Evolutionary conservation across 2,113 vertebrate genomes (phyloP).

Genomic region (Tachysurus vachellii): DNA sequence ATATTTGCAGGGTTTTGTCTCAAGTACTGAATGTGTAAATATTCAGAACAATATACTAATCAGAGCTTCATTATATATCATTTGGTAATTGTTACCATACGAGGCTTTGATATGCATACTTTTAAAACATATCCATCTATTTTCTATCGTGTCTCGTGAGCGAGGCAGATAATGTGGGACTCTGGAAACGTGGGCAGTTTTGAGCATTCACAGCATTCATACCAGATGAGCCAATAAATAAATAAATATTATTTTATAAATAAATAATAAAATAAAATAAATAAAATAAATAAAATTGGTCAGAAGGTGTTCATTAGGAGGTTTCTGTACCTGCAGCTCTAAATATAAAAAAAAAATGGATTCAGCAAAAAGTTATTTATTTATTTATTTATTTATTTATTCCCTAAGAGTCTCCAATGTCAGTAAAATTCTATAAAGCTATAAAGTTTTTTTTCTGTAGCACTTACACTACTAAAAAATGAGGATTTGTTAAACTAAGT

Average conservation of each 20-base stretch:
- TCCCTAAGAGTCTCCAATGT: neutral
- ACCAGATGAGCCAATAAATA: neutral
- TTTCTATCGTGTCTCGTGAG: neutral
- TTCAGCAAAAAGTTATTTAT: neutral
- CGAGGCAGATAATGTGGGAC: neutral
- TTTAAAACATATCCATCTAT: neutral
- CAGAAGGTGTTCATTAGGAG: neutral
- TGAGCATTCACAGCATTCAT: neutral
- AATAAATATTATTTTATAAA: too few relatives aligned
- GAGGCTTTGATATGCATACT: neutral
- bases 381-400: neutral
- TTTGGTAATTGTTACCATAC: neutral
- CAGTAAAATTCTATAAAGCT: neutral
- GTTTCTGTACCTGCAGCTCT: neutral
- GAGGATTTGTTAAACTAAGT: too few relatives aligned
- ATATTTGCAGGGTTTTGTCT: neutral
- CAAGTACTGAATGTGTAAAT: neutral
- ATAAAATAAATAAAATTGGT: neutral
- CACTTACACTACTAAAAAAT: too few relatives aligned
- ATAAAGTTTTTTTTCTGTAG: too few relatives aligned
- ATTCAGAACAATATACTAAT: neutral
- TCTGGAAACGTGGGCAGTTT: neutral
- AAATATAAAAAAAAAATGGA: neutral
- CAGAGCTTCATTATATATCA: neutral
- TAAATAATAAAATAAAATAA: too few relatives aligned